Base-by-base conservation (phyloP, 2,797 vertebrate species). In the Lutjanus argentimaculatus region DNA sequence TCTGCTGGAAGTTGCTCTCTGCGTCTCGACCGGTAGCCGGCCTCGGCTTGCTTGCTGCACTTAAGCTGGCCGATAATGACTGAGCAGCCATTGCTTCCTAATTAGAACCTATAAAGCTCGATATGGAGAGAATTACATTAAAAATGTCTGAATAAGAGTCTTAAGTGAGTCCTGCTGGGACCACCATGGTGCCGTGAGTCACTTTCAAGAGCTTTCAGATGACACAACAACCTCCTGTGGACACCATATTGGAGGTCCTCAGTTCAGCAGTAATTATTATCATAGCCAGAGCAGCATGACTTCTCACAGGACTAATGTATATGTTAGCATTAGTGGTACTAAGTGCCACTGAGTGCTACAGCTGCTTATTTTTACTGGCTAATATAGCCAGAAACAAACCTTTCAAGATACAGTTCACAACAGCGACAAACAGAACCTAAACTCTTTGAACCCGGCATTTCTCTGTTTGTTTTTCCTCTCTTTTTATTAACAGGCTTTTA, bases 111-210 rank as follows among this genome's bases (percentile, higher is more conserved):
- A 36, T 76, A 17, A 78, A 80, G 67, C 67, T 59, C 12, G 15
- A 69, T 43, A 73, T 68, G 56, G 67, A 30, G 45, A 68, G 55
- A 56, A 62, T 46, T 10, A 21, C 52, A 75, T 43, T 21, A 62
- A 67, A 64, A 63, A 59, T 46, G 40, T 4, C 46, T 22, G 15
- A 7, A 63, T 71, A 2, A 25, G 21, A 12, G 70, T 66, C 77
- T 66, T 64, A 77, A 83, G 56, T 43, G 82, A 52, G 58, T 84
- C 79, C 76, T 69, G 75, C 79, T 72, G 88, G 19, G 82, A 65
- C 46, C 76, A 56, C 68, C 42, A 0, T 16, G 43, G 59, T 8
- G 63, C 67, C 19, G 65, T 16, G 82, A 86, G 68, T 55, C 63
- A 70, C 49, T 66, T 21, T 13, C 57, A 40, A 74, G 56, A 48